Conservation (phyloP, 2,797 vertebrate species). For the Falco cherrug region DNA sequence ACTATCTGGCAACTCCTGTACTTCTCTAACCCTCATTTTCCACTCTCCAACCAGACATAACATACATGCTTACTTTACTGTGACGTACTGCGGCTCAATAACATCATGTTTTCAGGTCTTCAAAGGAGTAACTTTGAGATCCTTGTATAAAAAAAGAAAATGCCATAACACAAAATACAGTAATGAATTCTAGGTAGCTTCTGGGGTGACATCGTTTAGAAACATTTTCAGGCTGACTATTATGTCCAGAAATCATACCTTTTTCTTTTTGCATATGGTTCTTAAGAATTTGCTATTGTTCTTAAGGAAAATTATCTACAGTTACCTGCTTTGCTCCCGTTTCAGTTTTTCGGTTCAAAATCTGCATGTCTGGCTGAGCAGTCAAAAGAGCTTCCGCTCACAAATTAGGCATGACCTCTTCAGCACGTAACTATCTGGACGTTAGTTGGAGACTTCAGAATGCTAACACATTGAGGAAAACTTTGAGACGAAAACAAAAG, state of each 20-base stretch:
- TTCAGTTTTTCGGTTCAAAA: not conserved
- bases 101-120: not conserved
- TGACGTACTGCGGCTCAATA: not conserved
- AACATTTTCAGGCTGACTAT: not conserved
- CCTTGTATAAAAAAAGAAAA: not conserved
- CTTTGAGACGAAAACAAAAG: not conserved
- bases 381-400: conserved; percentile 1
- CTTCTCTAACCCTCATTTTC: conserved; percentile 7
- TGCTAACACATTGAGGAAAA: conserved; percentile 7
- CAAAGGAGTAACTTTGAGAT: not conserved
- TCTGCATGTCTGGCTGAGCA: not conserved
- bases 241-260: not conserved
- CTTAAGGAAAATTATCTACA: not conserved
- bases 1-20: not conserved
- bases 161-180: not conserved
- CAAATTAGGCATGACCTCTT: not conserved
- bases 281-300: not conserved
- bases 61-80: not conserved
- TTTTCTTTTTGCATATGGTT: not conserved
- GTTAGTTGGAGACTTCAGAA: not conserved
- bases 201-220: rapidly evolving
- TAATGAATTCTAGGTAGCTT: not conserved
- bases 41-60: not conserved
- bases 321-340: not conserved
- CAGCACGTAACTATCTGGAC: not conserved